These are phyloP conservation scores for Cancer borealis DNA, from an alignment of 2,888 invertebrate species.

Conservation along the genomic window DNA sequence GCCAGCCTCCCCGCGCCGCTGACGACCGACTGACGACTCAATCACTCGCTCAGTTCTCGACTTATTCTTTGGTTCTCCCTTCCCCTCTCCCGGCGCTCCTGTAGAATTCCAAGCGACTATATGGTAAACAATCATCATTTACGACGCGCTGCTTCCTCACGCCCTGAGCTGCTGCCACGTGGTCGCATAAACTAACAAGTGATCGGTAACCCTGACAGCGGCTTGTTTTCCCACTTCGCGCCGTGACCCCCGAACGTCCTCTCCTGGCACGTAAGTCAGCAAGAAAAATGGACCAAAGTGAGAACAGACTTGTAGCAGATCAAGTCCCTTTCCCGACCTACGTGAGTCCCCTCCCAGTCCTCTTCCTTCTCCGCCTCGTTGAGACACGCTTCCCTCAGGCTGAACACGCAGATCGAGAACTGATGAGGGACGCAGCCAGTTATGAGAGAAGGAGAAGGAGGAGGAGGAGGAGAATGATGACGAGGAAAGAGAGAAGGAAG, in stretches of 20 bases:
- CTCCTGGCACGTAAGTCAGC: conserved; percentile 52
- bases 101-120: not conserved
- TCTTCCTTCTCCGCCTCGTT: not conserved
- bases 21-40: conserved; percentile 42
- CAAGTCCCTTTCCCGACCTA: not conserved
- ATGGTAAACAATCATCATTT: not conserved
- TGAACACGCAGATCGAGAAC: conserved; percentile 32
- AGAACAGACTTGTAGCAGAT: conserved; percentile 52
- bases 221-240: conserved; percentile 60
- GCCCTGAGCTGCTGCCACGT: not conserved
- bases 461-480: not conserved
- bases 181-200: not conserved
- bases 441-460: not conserved
- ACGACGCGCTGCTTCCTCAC: not conserved
- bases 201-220: conserved; percentile 16
- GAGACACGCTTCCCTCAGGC: not conserved
- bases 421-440: conserved; percentile 1
- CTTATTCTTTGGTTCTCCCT: not conserved
- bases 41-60: not conserved
- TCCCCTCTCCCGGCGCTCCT: not conserved
- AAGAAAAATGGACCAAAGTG: conserved; percentile 21
- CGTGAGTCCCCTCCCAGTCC: not conserved
- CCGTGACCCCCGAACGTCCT: conserved; percentile 49
- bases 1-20: not conserved
- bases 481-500: not conserved